phyloP scores from a whole-genome alignment of 1,140 invertebrate genomes.

The Drosophila navojoa region DNA sequence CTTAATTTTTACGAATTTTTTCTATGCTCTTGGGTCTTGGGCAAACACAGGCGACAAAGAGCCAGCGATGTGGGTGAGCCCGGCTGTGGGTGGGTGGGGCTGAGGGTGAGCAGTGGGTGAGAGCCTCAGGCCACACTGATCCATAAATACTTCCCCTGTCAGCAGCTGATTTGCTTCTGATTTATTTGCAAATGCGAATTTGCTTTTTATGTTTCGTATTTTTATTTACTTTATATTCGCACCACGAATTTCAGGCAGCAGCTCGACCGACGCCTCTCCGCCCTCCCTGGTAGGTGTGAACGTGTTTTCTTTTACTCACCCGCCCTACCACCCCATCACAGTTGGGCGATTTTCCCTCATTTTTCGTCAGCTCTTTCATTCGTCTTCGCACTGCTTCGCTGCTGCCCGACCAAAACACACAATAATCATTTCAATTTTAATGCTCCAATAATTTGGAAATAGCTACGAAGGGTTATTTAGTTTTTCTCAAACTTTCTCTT shows the following conservation, averaged over 20 bases:
- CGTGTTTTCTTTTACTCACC: constrained; percentile 55
- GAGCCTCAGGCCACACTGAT: constrained; percentile 44
- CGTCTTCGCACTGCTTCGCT: constrained; percentile 32
- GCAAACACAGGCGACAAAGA: constrained; percentile 43
- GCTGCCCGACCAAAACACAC: constrained; percentile 52
- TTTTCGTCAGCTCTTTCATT: constrained; percentile 75
- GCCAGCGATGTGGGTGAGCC: constrained; percentile 1
- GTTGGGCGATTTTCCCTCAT: constrained; percentile 69
- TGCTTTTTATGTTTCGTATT: constrained; percentile 79
- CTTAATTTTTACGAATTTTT: constrained; percentile 82
- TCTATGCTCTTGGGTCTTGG: constrained; percentile 63
- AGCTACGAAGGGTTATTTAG: constrained; percentile 63
- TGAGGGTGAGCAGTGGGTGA: background rate
- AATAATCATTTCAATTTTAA: constrained; percentile 82
- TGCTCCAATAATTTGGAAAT: constrained; percentile 82
- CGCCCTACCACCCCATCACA: constrained; percentile 32
- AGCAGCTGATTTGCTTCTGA: constrained; percentile 81
- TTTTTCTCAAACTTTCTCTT: constrained; percentile 5
- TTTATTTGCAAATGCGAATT: constrained; percentile 83
- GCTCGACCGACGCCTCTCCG: constrained; percentile 12
- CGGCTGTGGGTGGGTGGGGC: too few relatives aligned
- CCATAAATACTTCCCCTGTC: constrained; percentile 82
- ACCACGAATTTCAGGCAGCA: constrained; percentile 65
- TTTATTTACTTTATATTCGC: constrained; percentile 81
- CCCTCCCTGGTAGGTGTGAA: constrained; percentile 61